Base-by-base conservation (phyloP, 2,888 invertebrate species). In the Uropetala carovei region DNA sequence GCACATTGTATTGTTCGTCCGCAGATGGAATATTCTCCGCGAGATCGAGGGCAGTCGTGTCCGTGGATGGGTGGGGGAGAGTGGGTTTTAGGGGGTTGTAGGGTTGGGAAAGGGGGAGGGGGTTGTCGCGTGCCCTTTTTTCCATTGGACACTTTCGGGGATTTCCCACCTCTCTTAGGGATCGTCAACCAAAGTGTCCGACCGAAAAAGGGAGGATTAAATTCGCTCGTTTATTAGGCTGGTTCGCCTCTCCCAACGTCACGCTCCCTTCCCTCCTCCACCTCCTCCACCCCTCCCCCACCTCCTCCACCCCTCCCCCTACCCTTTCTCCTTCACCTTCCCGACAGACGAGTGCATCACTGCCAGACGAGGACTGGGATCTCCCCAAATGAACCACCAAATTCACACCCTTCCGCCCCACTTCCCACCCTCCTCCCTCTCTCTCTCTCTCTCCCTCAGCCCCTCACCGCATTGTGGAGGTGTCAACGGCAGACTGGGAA, bases 401-500 rank as follows among this genome's bases (percentile, higher is more conserved):
- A 75, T 75, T 18, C 75, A 22, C 75, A 75, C 22, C n/a, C 64
- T 68, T 68, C 64, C 64, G 7, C 18, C 16, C 27, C 43, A 14
- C 18, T 18, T 43, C 83, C 56, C 56, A 43, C 56, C 83, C 10
- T 30, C 56, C 64, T 30, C 27, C 43, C 7, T 82, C 27, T 82
- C 43, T 13, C 14, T 10, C 16, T 16, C 64, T 14, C 82, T 30
- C 18, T 56, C 83, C 11, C 64, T 22, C n/a, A n/a, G n/a, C 18
- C 83, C 43, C 58, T 14, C 59, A 30, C 86, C 86, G 43, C 43
- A 89, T 64, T 89, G 43, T 64, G 64, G 43, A 89, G 30, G 89
- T 68, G 89, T 68, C 64, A 89, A 64, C 64, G 43, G 60, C 89
- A 89, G 89, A 30, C 27, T 43, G 83, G 43, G 56, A 56, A 56